Percentiles rank a stretch among this genome's conserved stretches.
Conservation (phyloP, 2,797 vertebrate species). For the Pangasius larnaudii region DNA sequence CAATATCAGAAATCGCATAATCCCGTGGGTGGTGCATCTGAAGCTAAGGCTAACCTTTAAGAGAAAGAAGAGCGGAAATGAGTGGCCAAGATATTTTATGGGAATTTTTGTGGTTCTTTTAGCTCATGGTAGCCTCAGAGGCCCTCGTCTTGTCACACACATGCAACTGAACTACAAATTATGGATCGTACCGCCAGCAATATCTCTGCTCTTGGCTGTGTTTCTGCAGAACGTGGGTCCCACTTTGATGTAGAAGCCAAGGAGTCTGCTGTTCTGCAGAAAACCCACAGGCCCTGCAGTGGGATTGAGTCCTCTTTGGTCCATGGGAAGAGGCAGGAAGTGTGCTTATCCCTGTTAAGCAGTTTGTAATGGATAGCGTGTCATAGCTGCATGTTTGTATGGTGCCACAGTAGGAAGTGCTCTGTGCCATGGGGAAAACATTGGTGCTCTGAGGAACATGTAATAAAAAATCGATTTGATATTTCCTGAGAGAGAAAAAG, state of each 20-base stretch:
- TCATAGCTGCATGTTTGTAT: constrained; percentile 38
- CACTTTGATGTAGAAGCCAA: constrained; percentile 59
- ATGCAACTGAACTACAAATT: constrained; percentile 45
- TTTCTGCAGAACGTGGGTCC: constrained; percentile 43
- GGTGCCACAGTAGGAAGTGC: constrained; percentile 27
- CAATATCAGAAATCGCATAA: neutral
- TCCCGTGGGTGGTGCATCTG: neutral
- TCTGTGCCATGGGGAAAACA: constrained; percentile 42
- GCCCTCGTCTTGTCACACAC: constrained; percentile 40
- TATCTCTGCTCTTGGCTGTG: constrained; percentile 28
- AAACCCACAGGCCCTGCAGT: constrained; percentile 43
- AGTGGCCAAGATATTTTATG: constrained; percentile 22
- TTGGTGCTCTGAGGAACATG: constrained; percentile 28
- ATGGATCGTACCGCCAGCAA: constrained; percentile 21
- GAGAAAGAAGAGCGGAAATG: constrained; percentile 2
- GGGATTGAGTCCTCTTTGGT: constrained; percentile 35
- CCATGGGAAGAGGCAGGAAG: constrained; percentile 46
- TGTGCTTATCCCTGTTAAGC: constrained; percentile 52
- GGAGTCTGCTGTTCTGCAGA: constrained; percentile 35
- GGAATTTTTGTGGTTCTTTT: constrained; percentile 9
- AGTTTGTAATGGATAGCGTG: constrained; percentile 46
- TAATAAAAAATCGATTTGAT: constrained; percentile 39
- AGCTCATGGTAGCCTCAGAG: constrained; percentile 35
- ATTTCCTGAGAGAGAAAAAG: constrained; percentile 32
- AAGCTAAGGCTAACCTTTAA: neutral